A percentile compares a stretch with the other conserved stretches of the same genome.
Conservation (phyloP, 1,140 invertebrate species). For the Pararge aegeria region DNA sequence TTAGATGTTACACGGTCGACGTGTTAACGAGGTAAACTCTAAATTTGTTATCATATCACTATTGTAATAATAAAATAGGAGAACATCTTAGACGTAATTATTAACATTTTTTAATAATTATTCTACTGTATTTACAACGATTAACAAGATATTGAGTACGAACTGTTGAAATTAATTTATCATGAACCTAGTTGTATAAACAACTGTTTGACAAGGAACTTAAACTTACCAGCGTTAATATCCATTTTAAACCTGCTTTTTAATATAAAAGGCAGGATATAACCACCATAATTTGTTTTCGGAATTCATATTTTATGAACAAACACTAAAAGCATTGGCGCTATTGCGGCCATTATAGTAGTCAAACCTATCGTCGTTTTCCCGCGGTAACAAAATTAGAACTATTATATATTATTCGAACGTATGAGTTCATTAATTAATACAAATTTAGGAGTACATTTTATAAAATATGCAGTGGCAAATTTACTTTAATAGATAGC, state of each 20-base stretch:
- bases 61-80: not conserved
- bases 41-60: not conserved
- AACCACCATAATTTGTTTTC: constrained; percentile 40
- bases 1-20: constrained; percentile 4
- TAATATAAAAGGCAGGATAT: constrained; percentile 37
- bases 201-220: constrained; percentile 13
- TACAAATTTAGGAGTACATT: constrained; percentile 14
- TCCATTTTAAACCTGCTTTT: constrained; percentile 63
- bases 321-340: constrained; percentile 75
- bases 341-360: constrained; percentile 76
- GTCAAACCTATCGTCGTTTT: constrained; percentile 75
- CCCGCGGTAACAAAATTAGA: constrained; percentile 65
- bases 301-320: constrained; percentile 58
- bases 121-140: not conserved
- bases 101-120: not conserved
- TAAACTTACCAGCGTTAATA: constrained; percentile 69
- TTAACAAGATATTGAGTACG: not conserved
- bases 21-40: constrained; percentile 1
- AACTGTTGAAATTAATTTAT: constrained; percentile 3
- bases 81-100: not conserved
- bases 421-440: constrained; percentile 27
- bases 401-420: constrained; percentile 42
- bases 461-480: constrained; percentile 21
- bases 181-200: not conserved
- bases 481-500: constrained; percentile 13